Evolutionary conservation across 1,140 invertebrate genomes (phyloP).

Genomic region (Paraescarpia echinospica): DNA sequence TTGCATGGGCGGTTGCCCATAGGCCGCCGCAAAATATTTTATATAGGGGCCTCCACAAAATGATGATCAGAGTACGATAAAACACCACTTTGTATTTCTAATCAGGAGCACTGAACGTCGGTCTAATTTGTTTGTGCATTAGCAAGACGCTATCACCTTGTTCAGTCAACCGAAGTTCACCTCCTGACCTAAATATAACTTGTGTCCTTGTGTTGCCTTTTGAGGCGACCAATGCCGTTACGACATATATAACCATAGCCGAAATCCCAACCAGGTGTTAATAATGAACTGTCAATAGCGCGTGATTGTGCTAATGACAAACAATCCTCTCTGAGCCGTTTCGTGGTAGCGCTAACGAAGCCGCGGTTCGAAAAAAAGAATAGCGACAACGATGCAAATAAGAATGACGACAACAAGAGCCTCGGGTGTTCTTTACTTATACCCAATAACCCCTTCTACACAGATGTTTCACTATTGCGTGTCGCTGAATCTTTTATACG

Average conservation of each 20-base stretch:
- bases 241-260: background rate
- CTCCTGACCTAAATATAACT: background rate
- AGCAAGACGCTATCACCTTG: background rate
- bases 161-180: background rate
- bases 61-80: no score
- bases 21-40: no score
- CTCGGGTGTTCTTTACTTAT: background rate
- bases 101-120: no score
- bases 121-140: no score
- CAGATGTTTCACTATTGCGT: background rate
- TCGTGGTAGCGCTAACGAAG: background rate
- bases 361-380: no score
- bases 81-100: no score
- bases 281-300: background rate
- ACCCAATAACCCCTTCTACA: background rate
- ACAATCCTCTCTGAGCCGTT: background rate
- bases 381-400: no score
- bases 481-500: background rate
- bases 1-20: no score
- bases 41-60: no score
- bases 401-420: background rate
- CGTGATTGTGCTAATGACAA: background rate
- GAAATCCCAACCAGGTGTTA: background rate
- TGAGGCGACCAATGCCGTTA: background rate
- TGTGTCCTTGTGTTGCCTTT: background rate